Percentiles rank a stretch among this genome's conserved stretches.
Evolutionary conservation across 1,140 invertebrate species (phyloP).

Genomic region (Odontomachus brunneus): DNA sequence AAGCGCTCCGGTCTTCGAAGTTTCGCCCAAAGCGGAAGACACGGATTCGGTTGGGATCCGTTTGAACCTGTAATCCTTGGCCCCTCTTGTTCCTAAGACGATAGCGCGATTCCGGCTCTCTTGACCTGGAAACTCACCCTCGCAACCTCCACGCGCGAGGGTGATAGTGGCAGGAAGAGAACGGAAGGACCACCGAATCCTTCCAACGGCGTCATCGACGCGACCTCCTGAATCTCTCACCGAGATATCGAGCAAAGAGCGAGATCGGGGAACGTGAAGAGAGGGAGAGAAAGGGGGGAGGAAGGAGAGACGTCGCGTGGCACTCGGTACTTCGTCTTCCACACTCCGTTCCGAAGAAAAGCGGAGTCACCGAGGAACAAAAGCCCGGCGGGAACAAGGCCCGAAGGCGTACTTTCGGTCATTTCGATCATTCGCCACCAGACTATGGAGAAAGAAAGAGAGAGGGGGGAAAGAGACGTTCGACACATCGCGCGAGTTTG

Average conservation of each 20-base stretch:
- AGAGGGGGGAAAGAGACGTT: neutral
- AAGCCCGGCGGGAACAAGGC: conserved; percentile 37
- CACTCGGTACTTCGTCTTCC: conserved; percentile 61
- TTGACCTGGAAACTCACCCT: conserved; percentile 70
- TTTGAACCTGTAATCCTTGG: conserved; percentile 68
- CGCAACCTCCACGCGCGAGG: conserved; percentile 2
- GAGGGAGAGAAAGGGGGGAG: neutral
- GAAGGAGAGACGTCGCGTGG: conserved; percentile 41
- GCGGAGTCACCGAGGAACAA: conserved; percentile 57
- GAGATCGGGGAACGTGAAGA: neutral
- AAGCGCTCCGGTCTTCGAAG: conserved; percentile 61
- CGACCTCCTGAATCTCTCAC: conserved; percentile 31
- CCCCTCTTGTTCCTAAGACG: conserved; percentile 67
- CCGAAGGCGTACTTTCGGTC: conserved; percentile 47
- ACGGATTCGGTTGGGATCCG: conserved; percentile 64
- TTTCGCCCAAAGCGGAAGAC: conserved; percentile 60
- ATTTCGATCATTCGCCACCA: conserved; percentile 33
- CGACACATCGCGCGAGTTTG: conserved; percentile 35
- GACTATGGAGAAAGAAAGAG: neutral
- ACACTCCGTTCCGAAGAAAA: conserved; percentile 43
- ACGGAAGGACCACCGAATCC: conserved; percentile 52
- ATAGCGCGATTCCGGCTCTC: conserved; percentile 69
- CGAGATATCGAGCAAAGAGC: conserved; percentile 6
- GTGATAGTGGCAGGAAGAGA: neutral
- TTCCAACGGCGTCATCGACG: conserved; percentile 38